Evolutionary conservation across 2,888 invertebrate species (phyloP).

Genomic region (Masnerella sp.): DNA sequence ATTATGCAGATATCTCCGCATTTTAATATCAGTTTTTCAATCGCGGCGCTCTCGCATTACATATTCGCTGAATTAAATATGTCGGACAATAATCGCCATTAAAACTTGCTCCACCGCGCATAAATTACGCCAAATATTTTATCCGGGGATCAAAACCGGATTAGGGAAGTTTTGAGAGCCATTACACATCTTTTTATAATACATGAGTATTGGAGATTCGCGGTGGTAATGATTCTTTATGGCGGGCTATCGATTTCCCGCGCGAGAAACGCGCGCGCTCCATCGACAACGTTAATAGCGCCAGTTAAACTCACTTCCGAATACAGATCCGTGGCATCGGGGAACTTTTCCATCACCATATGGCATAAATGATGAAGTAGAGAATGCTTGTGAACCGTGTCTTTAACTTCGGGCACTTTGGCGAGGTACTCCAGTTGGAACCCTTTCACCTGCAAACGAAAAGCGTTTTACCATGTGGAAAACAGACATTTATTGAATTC

Average conservation of each 20-base stretch:
- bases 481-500: constrained; percentile 1
- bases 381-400: constrained; percentile 99
- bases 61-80: constrained; percentile 3
- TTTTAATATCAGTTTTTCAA: constrained; percentile 22
- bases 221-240: constrained; percentile 15
- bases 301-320: constrained; percentile 86
- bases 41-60: neutral
- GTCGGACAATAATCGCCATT: constrained; percentile 3
- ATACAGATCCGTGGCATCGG: constrained; percentile 97
- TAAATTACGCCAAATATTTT: constrained; percentile 15
- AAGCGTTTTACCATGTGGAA: constrained; percentile 19
- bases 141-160: constrained; percentile 1
- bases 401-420: constrained; percentile 99
- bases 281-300: constrained; percentile 16
- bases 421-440: constrained; percentile 98
- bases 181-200: constrained; percentile 1
- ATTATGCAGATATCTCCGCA: constrained; percentile 18
- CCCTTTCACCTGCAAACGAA: constrained; percentile 86
- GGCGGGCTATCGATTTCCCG: constrained; percentile 14
- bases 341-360: constrained; percentile 97
- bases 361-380: constrained; percentile 97
- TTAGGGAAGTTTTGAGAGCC: constrained; percentile 6
- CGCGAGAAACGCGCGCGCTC: neutral
- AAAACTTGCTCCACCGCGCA: neutral
- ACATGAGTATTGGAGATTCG: neutral